phyloP scores from a whole-genome alignment of 2,797 vertebrate species.

The Caiman crocodilus region DNA sequence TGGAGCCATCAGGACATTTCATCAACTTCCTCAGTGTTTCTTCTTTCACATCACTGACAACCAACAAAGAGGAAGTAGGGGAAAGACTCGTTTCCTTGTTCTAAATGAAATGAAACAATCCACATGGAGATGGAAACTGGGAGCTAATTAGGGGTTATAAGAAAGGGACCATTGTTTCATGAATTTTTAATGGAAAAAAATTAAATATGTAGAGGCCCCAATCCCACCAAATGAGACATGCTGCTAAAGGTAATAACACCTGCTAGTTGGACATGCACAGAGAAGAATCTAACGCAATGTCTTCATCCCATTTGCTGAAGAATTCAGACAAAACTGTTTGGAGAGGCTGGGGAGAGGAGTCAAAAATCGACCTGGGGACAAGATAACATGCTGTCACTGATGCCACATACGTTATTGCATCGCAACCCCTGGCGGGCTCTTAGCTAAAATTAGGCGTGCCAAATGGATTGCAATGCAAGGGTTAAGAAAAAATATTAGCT shows the following conservation, averaged over 20 bases:
- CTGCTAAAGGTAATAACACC: slow-evolving; percentile 41
- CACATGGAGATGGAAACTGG: background rate
- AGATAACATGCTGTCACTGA: background rate
- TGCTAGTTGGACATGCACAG: background rate
- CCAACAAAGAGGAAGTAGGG: background rate
- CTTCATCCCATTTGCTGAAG: background rate
- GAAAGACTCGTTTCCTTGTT: background rate
- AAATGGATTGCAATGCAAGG: background rate
- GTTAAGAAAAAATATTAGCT: background rate
- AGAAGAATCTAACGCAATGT: background rate
- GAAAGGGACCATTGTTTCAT: background rate
- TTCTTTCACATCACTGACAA: background rate
- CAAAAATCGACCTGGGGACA: fast-evolving
- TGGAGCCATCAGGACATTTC: background rate
- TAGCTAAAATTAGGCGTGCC: background rate
- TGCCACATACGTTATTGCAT: too few species aligned
- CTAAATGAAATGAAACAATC: background rate
- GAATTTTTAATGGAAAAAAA: slow-evolving; percentile 55
- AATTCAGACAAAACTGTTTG: background rate
- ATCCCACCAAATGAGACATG: fast-evolving
- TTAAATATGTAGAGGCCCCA: slow-evolving; percentile 31
- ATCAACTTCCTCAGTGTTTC: background rate
- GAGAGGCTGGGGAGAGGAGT: background rate
- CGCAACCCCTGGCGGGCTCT: too few species aligned
- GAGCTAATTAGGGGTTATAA: background rate